phyloP scores from a whole-genome alignment of 2,113 vertebrate species.

The Coryphaenoides rupestris region DNA sequence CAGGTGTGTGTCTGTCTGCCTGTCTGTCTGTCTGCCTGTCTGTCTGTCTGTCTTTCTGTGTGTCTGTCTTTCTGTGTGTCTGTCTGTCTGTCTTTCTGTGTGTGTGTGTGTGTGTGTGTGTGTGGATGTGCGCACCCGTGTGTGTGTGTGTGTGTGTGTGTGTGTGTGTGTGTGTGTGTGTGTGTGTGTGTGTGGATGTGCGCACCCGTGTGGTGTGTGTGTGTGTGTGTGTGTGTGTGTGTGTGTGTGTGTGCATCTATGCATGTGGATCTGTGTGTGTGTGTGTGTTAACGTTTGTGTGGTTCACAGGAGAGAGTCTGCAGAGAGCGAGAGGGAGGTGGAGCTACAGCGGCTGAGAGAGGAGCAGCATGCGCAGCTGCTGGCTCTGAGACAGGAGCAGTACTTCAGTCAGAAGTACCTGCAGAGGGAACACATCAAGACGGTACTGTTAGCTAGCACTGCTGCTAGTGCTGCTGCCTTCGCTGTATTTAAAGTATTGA shows the following conservation, averaged over 20 bases:
- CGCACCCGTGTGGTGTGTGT: no score
- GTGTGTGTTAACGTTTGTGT: not conserved
- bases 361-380: constrained; percentile 91
- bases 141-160: no score
- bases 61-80: not conserved
- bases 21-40: not conserved
- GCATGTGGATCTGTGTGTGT: no score
- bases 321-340: constrained; percentile 84
- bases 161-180: no score
- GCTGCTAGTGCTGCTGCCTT: no score
- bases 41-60: not conserved
- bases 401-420: constrained; percentile 98
- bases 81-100: not conserved
- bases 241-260: no score
- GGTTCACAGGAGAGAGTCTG: constrained; percentile 66
- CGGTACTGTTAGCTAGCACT: constrained; percentile 37
- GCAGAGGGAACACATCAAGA: constrained; percentile 85
- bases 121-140: no score
- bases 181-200: no score
- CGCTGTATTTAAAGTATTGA: no score
- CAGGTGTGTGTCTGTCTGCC: constrained; percentile 56
- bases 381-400: constrained; percentile 93
- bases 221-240: no score
- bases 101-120: not conserved
- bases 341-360: constrained; percentile 88